These are phyloP conservation scores for Pagrus major DNA, from an alignment of 2,113 vertebrate species.

Conservation along the genomic window DNA sequence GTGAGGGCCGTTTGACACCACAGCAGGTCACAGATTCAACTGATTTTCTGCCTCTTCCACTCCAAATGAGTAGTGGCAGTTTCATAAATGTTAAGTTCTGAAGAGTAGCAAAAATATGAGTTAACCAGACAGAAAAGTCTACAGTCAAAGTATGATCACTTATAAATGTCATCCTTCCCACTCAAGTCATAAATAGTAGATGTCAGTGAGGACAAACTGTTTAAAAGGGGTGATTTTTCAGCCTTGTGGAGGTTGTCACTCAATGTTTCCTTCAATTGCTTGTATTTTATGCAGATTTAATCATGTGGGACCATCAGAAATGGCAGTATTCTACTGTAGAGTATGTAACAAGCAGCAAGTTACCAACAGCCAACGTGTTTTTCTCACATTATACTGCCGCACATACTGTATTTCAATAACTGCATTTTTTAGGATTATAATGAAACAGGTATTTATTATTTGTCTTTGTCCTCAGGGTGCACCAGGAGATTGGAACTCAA, in stretches of 20 bases:
- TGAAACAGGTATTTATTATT: conserved; percentile 32
- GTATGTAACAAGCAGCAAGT: neutral
- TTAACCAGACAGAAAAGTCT: neutral
- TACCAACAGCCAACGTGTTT: neutral
- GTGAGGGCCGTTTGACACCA: conserved; percentile 53
- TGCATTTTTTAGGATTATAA: conserved; percentile 10
- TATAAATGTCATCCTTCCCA: conserved; percentile 9
- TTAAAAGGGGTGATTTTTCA: conserved; percentile 7
- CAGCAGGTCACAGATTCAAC: conserved; percentile 47
- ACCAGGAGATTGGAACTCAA: conserved; percentile 10
- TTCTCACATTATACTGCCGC: neutral
- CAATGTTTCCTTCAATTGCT: neutral
- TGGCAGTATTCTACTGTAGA: neutral
- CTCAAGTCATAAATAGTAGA: conserved; percentile 22
- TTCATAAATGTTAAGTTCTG: neutral
- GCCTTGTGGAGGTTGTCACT: neutral
- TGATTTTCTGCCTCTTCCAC: conserved; percentile 7
- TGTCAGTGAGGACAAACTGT: conserved; percentile 23
- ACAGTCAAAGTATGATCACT: neutral
- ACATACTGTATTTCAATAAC: conserved; percentile 14
- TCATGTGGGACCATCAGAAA: neutral
- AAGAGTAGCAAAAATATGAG: neutral
- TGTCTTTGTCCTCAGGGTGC: conserved; percentile 22
- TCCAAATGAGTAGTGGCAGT: neutral
- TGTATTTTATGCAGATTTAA: neutral